Base-by-base conservation (phyloP, 2,797 vertebrate genomes). In the Hydrolagus colliei region DNA sequence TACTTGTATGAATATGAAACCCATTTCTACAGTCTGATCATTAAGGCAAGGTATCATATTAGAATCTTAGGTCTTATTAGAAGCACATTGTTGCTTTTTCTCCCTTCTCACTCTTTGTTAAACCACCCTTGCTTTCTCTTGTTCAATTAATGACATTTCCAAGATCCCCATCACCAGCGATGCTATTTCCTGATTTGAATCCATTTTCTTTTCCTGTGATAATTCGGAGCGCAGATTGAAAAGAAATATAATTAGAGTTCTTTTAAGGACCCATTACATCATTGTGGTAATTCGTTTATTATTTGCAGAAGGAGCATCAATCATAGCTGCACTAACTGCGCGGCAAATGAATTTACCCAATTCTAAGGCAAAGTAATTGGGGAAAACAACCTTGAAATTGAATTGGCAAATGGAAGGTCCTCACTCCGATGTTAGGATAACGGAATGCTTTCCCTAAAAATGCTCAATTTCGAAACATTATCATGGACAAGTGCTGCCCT, bases 201-300 rank as follows among this genome's bases (percentile, higher is more conserved):
- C 27, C 27, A 18, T 67, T 82, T 82, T 9, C 63, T 68, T 71
- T 52, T 27, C 12, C n/a, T 71, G 65, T 41, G 27, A 84, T 84
- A 84, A 84, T 41, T 71, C 65, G 41, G 65, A 41, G 32, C 18
- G 95, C 94, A 94, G 95, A 94, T 97, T 96, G 93, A 96, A 96
- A 94, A 96, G 94, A 96, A 97, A 97, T 97, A 94, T 95, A 96
- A 97, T 98, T 98, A 97, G 94, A 94, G 95, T 94, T 94, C 96
- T 97, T 96, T 97, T 97, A 97, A 97, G 97, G 97, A 97, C 96
- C 96, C 96, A 97, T 97, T 97, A 97, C 96, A 97, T 98, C 97
- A 98, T 96, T 89, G 92, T 93, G 95, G 95, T 98, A 97, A 98
- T 98, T 97, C 97, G 96, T 98, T 98, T 97, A 98, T 97, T 96